A percentile compares a stretch with the other conserved stretches of the same genome.
Evolutionary conservation across 1,140 invertebrate genomes (phyloP).

Genomic region (Antheraea pernyi): DNA sequence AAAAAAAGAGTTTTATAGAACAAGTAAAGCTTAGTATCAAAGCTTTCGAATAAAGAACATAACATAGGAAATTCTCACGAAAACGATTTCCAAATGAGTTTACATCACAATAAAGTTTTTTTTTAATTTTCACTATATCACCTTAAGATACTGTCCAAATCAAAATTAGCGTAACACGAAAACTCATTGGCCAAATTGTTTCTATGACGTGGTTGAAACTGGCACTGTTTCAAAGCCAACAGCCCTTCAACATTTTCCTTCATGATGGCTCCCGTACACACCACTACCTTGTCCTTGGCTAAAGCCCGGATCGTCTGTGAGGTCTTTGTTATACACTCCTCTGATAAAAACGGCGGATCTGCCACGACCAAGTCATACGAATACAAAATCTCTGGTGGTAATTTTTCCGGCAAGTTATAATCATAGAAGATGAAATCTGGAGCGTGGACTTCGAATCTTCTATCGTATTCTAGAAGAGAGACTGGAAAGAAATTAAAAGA

Average conservation of each 20-base stretch:
- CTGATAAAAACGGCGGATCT: conserved; percentile 96
- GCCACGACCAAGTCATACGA: conserved; percentile 92
- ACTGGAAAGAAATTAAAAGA: conserved; percentile 79
- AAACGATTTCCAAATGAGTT: too few relatives aligned
- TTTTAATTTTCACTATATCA: conserved; percentile 26
- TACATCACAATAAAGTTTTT: neutral
- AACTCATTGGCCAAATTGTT: conserved; percentile 97
- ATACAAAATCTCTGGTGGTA: conserved; percentile 82
- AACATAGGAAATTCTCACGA: too few relatives aligned
- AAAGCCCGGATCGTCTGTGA: conserved; percentile 89
- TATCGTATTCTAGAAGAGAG: conserved; percentile 90
- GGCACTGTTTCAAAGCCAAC: conserved; percentile 83
- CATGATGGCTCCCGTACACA: conserved; percentile 95
- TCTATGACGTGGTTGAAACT: conserved; percentile 89
- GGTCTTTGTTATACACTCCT: conserved; percentile 94
- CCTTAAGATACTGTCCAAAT: conserved; percentile 79
- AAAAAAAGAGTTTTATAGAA: too few relatives aligned
- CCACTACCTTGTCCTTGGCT: conserved; percentile 89
- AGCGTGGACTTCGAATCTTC: conserved; percentile 88
- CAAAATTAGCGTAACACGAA: conserved; percentile 93
- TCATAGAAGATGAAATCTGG: conserved; percentile 94
- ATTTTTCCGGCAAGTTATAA: conserved; percentile 88
- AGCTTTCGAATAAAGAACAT: too few relatives aligned
- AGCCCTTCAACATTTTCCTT: conserved; percentile 82
- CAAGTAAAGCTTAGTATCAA: too few relatives aligned